phyloP scores from a whole-genome alignment of 2,113 vertebrate genomes.

The Sapajus apella region DNA sequence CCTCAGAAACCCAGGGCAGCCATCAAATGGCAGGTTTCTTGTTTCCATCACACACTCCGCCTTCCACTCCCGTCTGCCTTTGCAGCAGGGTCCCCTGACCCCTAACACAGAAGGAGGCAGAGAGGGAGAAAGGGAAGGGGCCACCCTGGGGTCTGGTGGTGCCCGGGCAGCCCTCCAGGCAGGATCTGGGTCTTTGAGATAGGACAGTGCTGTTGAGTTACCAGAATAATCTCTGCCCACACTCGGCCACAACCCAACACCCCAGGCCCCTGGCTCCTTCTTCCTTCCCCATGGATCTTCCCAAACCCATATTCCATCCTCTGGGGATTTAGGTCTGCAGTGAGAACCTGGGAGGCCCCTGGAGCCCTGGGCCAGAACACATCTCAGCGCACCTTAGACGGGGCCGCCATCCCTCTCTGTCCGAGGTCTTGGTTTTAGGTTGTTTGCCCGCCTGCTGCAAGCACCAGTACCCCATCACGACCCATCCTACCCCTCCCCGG shows the following conservation, averaged over 20 bases:
- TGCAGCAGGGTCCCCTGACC: not conserved
- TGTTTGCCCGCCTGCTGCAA: not conserved
- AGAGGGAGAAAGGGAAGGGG: not conserved
- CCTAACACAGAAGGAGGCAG: conserved; percentile 27
- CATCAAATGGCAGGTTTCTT: rapidly evolving
- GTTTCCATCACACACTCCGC: not conserved
- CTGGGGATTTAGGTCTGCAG: not conserved
- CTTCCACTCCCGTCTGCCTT: not conserved
- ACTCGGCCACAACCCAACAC: not conserved
- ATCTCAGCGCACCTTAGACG: rapidly evolving
- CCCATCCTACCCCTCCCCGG: not conserved
- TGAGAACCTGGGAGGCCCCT: not conserved
- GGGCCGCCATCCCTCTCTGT: not conserved
- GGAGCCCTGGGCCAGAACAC: not conserved
- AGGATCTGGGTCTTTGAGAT: conserved; percentile 61
- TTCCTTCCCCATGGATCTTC: not conserved
- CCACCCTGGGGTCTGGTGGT: conserved; percentile 63
- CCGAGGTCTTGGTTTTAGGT: not conserved
- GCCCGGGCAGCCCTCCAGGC: conserved; percentile 60
- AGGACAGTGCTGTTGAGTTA: conserved; percentile 55
- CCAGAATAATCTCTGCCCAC: conserved; percentile 58
- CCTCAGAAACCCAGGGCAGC: not conserved
- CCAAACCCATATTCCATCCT: rapidly evolving
- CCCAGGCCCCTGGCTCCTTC: not conserved
- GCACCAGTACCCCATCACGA: rapidly evolving